phyloP scores from a whole-genome alignment of 2,797 vertebrate species.

The Acanthis flammea region DNA sequence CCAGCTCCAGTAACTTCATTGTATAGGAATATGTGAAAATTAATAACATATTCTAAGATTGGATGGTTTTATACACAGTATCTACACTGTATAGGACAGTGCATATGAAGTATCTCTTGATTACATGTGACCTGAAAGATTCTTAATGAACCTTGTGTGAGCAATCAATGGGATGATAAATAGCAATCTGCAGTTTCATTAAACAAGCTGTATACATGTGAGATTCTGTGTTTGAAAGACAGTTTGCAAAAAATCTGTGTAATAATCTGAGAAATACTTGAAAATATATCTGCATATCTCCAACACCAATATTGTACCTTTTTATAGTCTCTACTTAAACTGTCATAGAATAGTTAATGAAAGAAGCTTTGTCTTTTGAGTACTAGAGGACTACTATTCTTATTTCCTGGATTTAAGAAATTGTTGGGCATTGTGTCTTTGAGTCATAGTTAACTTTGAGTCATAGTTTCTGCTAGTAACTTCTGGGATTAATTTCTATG shows the following conservation, averaged over 20 bases:
- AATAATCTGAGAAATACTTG: neutral
- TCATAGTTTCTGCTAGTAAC: neutral
- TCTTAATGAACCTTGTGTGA: neutral
- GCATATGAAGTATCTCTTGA: neutral
- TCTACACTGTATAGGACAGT: neutral
- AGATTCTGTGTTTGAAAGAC: neutral
- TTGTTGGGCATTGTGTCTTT: neutral
- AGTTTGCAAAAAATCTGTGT: neutral
- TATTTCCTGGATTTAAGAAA: neutral
- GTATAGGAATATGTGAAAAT: neutral
- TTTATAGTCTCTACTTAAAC: neutral
- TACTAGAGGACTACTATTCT: neutral
- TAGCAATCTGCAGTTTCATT: neutral
- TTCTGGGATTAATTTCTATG: neutral
- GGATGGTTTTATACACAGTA: neutral
- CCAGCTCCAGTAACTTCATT: neutral
- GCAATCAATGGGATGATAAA: neutral
- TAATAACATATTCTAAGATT: neutral
- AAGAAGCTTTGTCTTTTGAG: neutral
- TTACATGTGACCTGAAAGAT: neutral
- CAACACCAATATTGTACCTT: rapidly evolving
- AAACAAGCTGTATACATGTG: neutral
- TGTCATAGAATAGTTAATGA: neutral
- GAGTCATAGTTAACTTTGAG: neutral
- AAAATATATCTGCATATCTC: neutral